A percentile compares a stretch with the other conserved stretches of the same genome.
Evolutionary conservation across 2,797 vertebrate species (phyloP).

Genomic region (Cottoperca gobio): DNA sequence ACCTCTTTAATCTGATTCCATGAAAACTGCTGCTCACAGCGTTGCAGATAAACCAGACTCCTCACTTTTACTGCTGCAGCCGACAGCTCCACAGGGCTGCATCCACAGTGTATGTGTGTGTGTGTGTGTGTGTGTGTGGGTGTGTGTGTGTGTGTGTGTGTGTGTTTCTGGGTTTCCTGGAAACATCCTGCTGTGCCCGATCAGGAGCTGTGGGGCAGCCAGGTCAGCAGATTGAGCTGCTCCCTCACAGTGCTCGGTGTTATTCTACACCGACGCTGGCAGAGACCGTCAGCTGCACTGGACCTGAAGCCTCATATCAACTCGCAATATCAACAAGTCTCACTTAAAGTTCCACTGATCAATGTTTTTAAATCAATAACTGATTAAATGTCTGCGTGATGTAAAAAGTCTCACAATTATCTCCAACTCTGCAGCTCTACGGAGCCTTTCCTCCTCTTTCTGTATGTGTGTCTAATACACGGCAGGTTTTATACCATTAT

Average conservation of each 20-base stretch:
- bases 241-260: conserved; percentile 3
- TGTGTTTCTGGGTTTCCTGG: conserved; percentile 52
- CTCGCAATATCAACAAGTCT: neutral
- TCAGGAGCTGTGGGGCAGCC: conserved; percentile 45
- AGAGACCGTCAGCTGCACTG: neutral
- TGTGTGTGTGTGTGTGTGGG: conserved; percentile 13
- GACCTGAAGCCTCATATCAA: neutral
- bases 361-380: neutral
- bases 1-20: conserved; percentile 18
- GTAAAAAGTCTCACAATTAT: too few relatives aligned
- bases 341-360: neutral
- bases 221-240: conserved; percentile 40
- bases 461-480: too few relatives aligned
- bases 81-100: conserved; percentile 6
- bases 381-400: too few relatives aligned
- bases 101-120: conserved; percentile 8
- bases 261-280: conserved; percentile 9
- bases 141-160: conserved; percentile 8
- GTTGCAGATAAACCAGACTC: conserved; percentile 7
- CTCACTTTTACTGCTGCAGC: neutral
- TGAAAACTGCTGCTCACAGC: conserved; percentile 28
- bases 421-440: neutral
- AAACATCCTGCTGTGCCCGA: conserved; percentile 57
- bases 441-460: neutral
- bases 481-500: too few relatives aligned